Evolutionary conservation across 1,140 invertebrate species (phyloP), one percentile per base, ranked within the genome.

Genomic region (Ericerus pela): DNA sequence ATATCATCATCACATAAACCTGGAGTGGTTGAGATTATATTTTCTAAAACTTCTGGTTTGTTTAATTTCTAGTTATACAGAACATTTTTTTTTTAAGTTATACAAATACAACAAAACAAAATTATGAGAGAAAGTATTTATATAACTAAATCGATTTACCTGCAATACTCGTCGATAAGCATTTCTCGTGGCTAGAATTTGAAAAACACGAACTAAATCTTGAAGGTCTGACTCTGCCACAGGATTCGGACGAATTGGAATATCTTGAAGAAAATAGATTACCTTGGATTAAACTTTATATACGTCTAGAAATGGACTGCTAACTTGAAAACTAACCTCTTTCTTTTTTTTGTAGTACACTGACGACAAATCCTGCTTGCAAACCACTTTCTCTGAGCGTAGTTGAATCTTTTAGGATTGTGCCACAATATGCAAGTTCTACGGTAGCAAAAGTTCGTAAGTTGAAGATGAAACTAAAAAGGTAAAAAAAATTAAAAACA

Each of bases 11-110:
- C 67, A 16, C 62, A 66, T 5, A 78, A 59, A 29, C 67, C 69
- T 33, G 75, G 76, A 53, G 70, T 71, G 2, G 71, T 70, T 30
- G 67, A 66, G 27, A 78, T 73, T 14, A 79, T 73, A 62, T 77
- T 78, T 58, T 75, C 71, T 51, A 76, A 64, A 2, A 75, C 68
- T 57, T 76, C 73, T 28, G 72, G 69, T 55, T 68, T 69, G n/a
- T 67, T 73, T 29, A 78, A 18, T 63, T 73, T 69, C 73, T 75
- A 43, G 56, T 67, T 65, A 51, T 6, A 38, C 20, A 47, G 41
- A 55, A n/a, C n/a, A n/a, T n/a, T n/a, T n/a, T n/a, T n/a, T n/a
- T n/a, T n/a, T n/a, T n/a, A n/a, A n/a, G n/a, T n/a, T n/a, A n/a
- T n/a, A n/a, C n/a, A n/a, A n/a, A n/a, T n/a, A n/a, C n/a, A n/a